These are phyloP conservation scores for Spea multiplicata DNA, from an alignment of 2,113 vertebrate species.

Conservation along the genomic window DNA sequence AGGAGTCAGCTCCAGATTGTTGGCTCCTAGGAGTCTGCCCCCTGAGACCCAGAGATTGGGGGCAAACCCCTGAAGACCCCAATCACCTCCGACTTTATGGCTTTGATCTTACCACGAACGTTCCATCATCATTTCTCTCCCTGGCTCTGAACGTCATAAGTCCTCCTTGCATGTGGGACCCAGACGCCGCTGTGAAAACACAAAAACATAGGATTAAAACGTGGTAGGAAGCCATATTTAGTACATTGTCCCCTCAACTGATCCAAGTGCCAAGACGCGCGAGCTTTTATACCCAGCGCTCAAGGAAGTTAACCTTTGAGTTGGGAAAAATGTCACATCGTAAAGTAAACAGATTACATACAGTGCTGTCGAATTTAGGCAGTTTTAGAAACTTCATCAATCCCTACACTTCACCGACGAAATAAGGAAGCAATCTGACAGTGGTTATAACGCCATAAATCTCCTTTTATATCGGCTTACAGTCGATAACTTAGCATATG, in stretches of 20 bases:
- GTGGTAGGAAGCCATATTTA: not conserved
- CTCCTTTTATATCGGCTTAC: no score
- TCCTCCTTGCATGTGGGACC: conserved; percentile 29
- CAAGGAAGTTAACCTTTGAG: not conserved
- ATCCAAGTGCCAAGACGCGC: not conserved
- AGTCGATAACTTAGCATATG: no score
- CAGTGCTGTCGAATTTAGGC: no score
- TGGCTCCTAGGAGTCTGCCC: no score
- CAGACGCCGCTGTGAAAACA: not conserved
- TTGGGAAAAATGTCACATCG: not conserved
- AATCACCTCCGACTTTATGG: not conserved
- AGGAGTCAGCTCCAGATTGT: no score
- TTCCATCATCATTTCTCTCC: not conserved
- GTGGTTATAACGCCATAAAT: no score
- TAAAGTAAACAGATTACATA: no score
- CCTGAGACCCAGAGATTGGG: no score
- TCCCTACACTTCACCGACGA: no score
- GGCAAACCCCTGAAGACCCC: no score
- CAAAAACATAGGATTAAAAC: not conserved
- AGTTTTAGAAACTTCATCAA: no score
- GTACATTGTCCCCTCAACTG: not conserved
- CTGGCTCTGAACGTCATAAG: conserved; percentile 23
- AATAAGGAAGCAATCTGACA: no score
- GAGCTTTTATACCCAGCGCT: not conserved
- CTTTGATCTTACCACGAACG: not conserved